phyloP scores from a whole-genome alignment of 2,113 vertebrate species.

The Apaloderma vittatum region DNA sequence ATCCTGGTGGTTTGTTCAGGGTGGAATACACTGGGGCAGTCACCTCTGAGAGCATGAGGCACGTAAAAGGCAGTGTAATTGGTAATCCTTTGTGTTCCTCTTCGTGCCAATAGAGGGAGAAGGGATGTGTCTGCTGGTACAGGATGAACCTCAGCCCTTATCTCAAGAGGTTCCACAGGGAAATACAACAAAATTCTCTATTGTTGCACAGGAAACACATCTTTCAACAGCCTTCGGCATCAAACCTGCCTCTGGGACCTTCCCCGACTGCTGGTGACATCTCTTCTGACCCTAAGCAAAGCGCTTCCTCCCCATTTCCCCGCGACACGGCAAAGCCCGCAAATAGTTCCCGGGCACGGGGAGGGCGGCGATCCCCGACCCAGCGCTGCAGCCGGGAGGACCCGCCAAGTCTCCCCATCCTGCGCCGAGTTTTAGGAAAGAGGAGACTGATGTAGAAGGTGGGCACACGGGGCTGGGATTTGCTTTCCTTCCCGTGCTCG shows the following conservation, averaged over 20 bases:
- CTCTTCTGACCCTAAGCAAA: not conserved
- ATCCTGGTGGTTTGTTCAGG: accelerated
- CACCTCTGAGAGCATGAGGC: not conserved
- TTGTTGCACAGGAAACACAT: slow-evolving; percentile 37
- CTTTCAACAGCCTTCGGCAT: not conserved
- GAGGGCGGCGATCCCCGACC: not conserved
- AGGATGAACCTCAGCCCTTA: slow-evolving; percentile 3
- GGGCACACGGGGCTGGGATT: not conserved
- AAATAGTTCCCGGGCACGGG: accelerated
- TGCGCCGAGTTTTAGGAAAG: not conserved
- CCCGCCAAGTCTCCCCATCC: accelerated
- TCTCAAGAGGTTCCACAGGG: slow-evolving; percentile 27
- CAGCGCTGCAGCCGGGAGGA: accelerated
- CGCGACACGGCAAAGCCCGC: accelerated
- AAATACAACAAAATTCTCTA: not conserved
- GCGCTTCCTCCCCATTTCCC: not conserved
- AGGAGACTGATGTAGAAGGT: not conserved
- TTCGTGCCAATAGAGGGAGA: not conserved
- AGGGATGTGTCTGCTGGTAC: not conserved
- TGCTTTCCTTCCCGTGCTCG: not conserved
- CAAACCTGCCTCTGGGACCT: not conserved
- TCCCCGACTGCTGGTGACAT: not conserved
- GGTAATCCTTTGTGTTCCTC: not conserved
- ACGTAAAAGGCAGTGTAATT: accelerated
- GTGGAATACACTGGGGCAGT: not conserved